A percentile compares a stretch with the other conserved stretches of the same genome.
Conservation (phyloP, 2,113 vertebrate species). For the Amphilophus citrinellus region DNA sequence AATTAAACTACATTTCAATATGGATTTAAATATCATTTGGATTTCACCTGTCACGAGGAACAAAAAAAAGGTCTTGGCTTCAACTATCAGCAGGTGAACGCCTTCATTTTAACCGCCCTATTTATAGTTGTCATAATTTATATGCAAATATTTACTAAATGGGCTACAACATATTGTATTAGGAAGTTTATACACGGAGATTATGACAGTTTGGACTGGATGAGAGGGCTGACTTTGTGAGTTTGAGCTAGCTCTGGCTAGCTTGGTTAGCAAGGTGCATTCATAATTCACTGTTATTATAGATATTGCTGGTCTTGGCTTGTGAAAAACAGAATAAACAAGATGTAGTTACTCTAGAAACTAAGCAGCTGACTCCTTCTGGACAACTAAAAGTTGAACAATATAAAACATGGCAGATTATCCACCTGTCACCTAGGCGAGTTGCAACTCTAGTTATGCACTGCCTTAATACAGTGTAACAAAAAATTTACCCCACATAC, state of each 20-base stretch:
- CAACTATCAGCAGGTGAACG: slow-evolving; percentile 29
- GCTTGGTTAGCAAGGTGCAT: background rate
- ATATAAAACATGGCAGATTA: background rate
- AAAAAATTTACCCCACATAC: background rate
- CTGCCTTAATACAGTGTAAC: no score
- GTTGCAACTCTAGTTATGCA: no score
- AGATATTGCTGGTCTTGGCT: background rate
- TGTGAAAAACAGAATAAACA: background rate
- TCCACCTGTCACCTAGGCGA: background rate
- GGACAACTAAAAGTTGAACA: no score
- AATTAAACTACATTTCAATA: slow-evolving; percentile 1
- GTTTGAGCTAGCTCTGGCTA: background rate
- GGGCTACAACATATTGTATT: background rate
- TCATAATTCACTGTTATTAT: background rate
- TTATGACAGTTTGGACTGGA: no score
- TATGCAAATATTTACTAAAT: background rate
- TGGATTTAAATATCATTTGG: slow-evolving; percentile 3
- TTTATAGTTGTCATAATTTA: background rate
- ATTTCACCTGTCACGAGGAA: slow-evolving; percentile 22
- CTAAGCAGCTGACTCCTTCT: background rate
- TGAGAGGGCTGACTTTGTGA: no score
- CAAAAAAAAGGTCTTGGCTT: background rate
- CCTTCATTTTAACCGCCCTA: background rate
- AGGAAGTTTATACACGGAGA: background rate
- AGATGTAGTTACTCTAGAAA: background rate